Evolutionary conservation across 1,140 invertebrate genomes (phyloP).

Genomic region (Chlorops oryzae): DNA sequence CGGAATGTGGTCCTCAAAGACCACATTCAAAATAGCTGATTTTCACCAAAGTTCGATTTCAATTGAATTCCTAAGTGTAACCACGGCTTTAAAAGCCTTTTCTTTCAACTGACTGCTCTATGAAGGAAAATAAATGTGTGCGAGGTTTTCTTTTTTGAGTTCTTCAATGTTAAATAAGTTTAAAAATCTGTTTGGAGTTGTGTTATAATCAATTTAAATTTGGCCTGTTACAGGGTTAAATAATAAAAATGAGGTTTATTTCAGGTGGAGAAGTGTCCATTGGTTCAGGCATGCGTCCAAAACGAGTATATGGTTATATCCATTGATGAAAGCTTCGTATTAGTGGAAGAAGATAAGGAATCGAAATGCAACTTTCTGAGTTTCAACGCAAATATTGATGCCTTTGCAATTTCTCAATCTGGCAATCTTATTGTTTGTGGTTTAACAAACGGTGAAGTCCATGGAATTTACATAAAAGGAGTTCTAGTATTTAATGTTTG

Average conservation of each 20-base stretch:
- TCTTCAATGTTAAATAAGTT: background rate
- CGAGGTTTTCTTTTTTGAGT: background rate
- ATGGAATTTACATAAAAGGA: conserved; percentile 40
- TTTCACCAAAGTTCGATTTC: too few species aligned
- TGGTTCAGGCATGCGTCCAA: conserved; percentile 30
- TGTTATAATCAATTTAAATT: too few species aligned
- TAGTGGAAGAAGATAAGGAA: conserved; percentile 40
- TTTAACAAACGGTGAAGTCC: conserved; percentile 37
- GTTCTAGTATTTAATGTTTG: conserved; percentile 32
- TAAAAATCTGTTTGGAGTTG: background rate
- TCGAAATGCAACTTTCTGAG: conserved; percentile 34
- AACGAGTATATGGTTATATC: conserved; percentile 38
- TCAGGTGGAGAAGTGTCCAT: conserved; percentile 29
- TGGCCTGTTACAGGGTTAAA: too few species aligned
- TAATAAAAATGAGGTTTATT: too few species aligned
- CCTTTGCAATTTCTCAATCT: conserved; percentile 28
- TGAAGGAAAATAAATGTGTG: too few species aligned
- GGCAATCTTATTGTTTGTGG: conserved; percentile 42
- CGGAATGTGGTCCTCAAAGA: too few species aligned
- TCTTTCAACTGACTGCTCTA: too few species aligned
- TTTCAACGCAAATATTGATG: conserved; percentile 36
- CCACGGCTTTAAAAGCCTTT: too few species aligned
- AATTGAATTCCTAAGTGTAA: too few species aligned
- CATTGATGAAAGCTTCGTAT: conserved; percentile 37
- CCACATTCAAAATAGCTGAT: too few species aligned